phyloP scores from a whole-genome alignment of 2,113 vertebrate genomes.

The Castor canadensis region DNA sequence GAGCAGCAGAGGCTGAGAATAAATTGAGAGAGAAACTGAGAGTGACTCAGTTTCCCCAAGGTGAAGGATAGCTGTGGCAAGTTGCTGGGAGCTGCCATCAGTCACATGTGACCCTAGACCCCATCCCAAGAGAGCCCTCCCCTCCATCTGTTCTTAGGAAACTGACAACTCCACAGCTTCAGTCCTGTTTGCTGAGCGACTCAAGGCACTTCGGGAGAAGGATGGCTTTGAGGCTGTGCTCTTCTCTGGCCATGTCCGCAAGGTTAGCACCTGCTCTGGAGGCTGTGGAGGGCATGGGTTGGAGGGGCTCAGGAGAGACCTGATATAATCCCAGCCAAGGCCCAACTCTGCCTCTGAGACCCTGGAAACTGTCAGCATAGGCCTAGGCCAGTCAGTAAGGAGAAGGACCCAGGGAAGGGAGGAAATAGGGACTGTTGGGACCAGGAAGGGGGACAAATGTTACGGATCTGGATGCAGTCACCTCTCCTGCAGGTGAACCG shows the following conservation, averaged over 20 bases:
- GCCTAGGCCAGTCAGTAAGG: no score
- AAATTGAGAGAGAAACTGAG: no score
- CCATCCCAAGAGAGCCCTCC: not conserved
- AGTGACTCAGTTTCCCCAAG: not conserved
- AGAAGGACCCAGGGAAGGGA: not conserved
- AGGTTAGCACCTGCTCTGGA: slow-evolving; percentile 83
- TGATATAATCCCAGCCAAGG: not conserved
- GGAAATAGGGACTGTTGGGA: not conserved
- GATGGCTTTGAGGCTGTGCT: slow-evolving; percentile 87
- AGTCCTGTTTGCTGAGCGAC: slow-evolving; percentile 82
- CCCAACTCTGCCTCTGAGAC: not conserved
- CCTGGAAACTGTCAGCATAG: not conserved
- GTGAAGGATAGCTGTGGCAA: not conserved
- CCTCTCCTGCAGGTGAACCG: slow-evolving; percentile 87
- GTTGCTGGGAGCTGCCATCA: not conserved
- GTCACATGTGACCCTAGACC: not conserved
- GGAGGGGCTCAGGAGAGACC: not conserved
- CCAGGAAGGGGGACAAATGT: accelerated
- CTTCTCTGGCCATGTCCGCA: slow-evolving; percentile 93
- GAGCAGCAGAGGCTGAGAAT: not conserved
- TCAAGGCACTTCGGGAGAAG: slow-evolving; percentile 88
- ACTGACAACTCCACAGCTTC: slow-evolving; percentile 87
- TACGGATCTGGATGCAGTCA: not conserved
- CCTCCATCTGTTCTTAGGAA: slow-evolving; percentile 80
- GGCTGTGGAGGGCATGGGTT: no score